A percentile compares a stretch with the other conserved stretches of the same genome.
phyloP scores from a whole-genome alignment of 1,140 invertebrate species.

The Melipona quadrifasciata region DNA sequence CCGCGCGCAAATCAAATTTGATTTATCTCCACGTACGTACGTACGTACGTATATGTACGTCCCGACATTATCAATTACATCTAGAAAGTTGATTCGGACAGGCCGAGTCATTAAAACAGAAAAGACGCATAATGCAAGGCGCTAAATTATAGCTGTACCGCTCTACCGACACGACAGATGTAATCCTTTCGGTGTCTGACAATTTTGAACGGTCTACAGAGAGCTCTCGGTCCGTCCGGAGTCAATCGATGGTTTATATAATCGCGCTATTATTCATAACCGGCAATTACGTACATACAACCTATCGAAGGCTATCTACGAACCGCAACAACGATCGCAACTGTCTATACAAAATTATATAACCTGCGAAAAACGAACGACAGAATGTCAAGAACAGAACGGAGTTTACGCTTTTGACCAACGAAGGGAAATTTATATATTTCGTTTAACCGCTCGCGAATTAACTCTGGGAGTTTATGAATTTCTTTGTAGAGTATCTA shows the following conservation, averaged over 20 bases:
- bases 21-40: neutral
- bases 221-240: neutral
- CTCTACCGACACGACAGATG: neutral
- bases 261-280: neutral
- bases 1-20: neutral
- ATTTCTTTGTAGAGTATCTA: no score
- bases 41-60: no score
- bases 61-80: neutral
- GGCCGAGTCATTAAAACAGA: neutral
- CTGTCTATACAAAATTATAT: neutral
- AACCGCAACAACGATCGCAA: neutral
- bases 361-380: neutral
- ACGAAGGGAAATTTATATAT: neutral
- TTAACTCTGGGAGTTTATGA: neutral
- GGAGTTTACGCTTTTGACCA: neutral
- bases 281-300: neutral
- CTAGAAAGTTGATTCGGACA: neutral
- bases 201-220: neutral
- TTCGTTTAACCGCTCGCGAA: neutral
- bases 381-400: neutral
- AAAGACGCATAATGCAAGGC: neutral
- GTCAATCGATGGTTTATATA: slow-evolving; percentile 4
- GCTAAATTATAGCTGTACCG: neutral
- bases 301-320: neutral
- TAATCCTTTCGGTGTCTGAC: neutral